Percentiles rank a stretch among this genome's conserved stretches.
These are phyloP conservation scores for Cylloceria caligata DNA, from an alignment of 2,888 invertebrate genomes.

Conservation along the genomic window DNA sequence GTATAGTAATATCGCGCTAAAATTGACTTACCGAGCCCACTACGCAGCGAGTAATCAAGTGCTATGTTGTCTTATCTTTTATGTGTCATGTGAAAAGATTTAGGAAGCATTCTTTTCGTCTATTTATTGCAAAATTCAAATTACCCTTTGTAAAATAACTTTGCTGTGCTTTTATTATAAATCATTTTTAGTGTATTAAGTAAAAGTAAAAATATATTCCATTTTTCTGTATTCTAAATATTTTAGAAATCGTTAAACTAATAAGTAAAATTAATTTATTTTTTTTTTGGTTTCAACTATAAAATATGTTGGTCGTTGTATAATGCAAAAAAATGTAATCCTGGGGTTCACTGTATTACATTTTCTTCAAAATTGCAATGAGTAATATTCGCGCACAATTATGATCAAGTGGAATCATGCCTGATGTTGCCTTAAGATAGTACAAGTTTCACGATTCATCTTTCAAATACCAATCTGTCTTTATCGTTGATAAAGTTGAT, in stretches of 20 bases:
- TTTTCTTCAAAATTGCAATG: background rate
- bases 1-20: too few relatives aligned
- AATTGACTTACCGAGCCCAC: too few relatives aligned
- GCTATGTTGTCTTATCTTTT: constrained; percentile 19
- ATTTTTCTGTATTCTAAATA: too few relatives aligned
- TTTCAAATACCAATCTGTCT: background rate
- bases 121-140: background rate
- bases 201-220: too few relatives aligned
- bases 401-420: background rate
- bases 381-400: background rate
- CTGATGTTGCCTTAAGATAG: background rate
- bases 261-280: background rate
- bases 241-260: too few relatives aligned
- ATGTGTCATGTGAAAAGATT: constrained; percentile 7
- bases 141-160: background rate
- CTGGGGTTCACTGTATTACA: background rate
- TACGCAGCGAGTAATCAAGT: constrained; percentile 13
- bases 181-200: too few relatives aligned
- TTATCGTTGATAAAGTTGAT: constrained; percentile 6
- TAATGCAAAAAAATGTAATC: background rate
- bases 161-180: background rate
- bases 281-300: background rate
- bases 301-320: background rate
- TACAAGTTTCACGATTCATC: background rate
- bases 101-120: background rate